phyloP scores from a whole-genome alignment of 2,888 invertebrate genomes.

The Lasius platythorax region DNA sequence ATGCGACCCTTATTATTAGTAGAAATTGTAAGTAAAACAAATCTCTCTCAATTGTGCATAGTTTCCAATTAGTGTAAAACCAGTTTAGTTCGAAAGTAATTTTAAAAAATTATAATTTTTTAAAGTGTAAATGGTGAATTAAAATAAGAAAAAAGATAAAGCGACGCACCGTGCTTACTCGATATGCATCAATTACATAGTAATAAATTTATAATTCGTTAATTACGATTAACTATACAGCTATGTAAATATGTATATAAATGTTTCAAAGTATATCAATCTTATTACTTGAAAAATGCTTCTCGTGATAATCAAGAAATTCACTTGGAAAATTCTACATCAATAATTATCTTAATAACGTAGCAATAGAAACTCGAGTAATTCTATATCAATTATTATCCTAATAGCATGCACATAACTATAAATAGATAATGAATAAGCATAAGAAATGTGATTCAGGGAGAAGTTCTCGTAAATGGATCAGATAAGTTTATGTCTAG shows the following conservation, averaged over 20 bases:
- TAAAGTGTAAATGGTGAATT: too few relatives aligned
- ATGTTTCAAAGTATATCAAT: background rate
- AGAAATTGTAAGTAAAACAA: background rate
- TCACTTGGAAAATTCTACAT: background rate
- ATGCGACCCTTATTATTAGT: background rate
- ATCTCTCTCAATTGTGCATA: background rate
- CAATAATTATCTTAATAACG: background rate
- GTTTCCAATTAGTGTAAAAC: background rate
- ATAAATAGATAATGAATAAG: background rate
- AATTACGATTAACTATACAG: too few relatives aligned
- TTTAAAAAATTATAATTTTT: too few relatives aligned
- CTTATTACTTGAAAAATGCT: background rate
- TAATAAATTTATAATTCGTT: too few relatives aligned
- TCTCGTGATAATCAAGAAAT: background rate
- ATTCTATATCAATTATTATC: background rate
- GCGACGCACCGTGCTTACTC: too few relatives aligned
- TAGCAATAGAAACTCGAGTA: background rate
- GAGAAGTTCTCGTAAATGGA: slow-evolving; percentile 49
- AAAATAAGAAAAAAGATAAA: too few relatives aligned
- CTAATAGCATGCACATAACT: background rate
- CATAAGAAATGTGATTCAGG: background rate
- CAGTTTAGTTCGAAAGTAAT: background rate
- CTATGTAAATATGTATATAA: background rate
- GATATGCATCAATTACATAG: too few relatives aligned
- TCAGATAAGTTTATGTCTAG: slow-evolving; percentile 43